Evolutionary conservation across 2,888 invertebrate species (phyloP).

Genomic region (Drosophila prolongata): DNA sequence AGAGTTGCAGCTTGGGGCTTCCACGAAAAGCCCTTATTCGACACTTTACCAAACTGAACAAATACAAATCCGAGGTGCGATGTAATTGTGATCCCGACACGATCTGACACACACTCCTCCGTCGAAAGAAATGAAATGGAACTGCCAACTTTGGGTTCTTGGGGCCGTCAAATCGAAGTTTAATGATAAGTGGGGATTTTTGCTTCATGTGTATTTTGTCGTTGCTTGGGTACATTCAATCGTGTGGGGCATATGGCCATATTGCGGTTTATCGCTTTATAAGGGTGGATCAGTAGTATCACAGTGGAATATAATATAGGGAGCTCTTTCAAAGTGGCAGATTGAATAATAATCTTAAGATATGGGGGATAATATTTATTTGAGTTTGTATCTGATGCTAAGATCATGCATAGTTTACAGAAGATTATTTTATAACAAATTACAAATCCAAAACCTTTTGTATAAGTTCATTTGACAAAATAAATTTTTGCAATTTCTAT

Average conservation of each 20-base stretch:
- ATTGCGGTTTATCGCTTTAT: conserved; percentile 6
- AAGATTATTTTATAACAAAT: no score
- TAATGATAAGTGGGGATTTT: conserved; percentile 40
- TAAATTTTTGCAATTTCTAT: neutral
- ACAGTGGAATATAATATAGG: neutral
- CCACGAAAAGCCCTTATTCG: conserved; percentile 55
- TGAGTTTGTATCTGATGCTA: no score
- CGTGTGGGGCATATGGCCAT: conserved; percentile 21
- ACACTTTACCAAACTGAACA: conserved; percentile 51
- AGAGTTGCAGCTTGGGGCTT: conserved; percentile 27
- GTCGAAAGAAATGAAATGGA: conserved; percentile 20
- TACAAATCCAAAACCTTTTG: no score
- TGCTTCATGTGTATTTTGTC: neutral
- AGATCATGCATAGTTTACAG: no score
- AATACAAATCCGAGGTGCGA: conserved; percentile 29
- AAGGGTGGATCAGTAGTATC: conserved; percentile 10
- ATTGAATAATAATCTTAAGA: no score
- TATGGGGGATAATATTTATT: no score
- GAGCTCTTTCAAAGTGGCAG: no score
- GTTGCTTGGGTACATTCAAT: conserved; percentile 10
- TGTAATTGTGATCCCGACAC: conserved; percentile 48
- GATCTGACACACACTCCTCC: conserved; percentile 27
- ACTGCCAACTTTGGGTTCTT: conserved; percentile 6
- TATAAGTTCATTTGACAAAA: no score
- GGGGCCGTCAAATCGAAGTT: conserved; percentile 24